Percentiles rank a stretch among this genome's conserved stretches.
Evolutionary conservation across 1,140 invertebrate genomes (phyloP).

Genomic region (Drosophila nigromelanica): DNA sequence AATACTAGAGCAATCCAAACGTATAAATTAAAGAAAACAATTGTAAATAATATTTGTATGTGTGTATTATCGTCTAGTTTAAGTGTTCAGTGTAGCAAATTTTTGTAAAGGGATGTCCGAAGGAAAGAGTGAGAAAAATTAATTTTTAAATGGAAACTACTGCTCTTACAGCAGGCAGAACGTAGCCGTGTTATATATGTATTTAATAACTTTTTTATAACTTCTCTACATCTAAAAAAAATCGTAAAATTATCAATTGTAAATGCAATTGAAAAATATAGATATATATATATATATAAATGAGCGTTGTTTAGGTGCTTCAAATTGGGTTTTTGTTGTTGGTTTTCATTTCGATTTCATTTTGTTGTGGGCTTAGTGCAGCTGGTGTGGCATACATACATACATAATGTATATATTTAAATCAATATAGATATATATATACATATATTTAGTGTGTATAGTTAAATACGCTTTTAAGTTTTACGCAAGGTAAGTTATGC

Average conservation of each 20-base stretch:
- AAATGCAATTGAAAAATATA: constrained; percentile 41
- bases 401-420: constrained; percentile 8
- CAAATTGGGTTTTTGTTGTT: constrained; percentile 6
- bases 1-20: constrained; percentile 41
- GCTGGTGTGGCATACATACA: constrained; percentile 25
- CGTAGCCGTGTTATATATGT: constrained; percentile 40
- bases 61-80: constrained; percentile 36
- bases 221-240: constrained; percentile 29
- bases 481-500: constrained; percentile 47
- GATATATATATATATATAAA: constrained; percentile 22
- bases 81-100: constrained; percentile 43
- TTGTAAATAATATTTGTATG: constrained; percentile 49
- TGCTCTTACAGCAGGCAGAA: constrained; percentile 6
- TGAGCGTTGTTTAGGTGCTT: constrained; percentile 22
- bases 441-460: constrained; percentile 20
- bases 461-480: constrained; percentile 47
- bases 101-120: constrained; percentile 32
- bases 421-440: not conserved
- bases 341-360: constrained; percentile 14
- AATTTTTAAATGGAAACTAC: constrained; percentile 20
- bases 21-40: constrained; percentile 25
- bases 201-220: constrained; percentile 41
- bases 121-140: constrained; percentile 23
- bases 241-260: constrained; percentile 29
- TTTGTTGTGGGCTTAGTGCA: constrained; percentile 26